Conservation (phyloP, 2,113 vertebrate genomes). For the Ictalurus punctatus region DNA sequence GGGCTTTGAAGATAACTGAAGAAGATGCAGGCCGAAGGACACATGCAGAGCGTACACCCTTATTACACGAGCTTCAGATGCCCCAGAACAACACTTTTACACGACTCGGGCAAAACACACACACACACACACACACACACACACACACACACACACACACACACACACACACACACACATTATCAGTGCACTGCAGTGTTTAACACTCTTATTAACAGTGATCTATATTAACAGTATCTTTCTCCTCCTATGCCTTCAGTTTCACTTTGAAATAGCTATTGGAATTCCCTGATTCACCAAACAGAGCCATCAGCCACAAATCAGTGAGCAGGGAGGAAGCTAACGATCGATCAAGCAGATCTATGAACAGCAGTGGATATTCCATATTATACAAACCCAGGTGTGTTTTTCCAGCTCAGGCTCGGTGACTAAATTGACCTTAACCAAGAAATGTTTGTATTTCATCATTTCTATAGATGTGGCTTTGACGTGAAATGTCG, state of each 20-base stretch:
- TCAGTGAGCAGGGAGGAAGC: constrained; percentile 47
- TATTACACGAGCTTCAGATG: constrained; percentile 18
- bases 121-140: too few relatives aligned
- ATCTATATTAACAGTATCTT: constrained; percentile 11
- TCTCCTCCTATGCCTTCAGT: not conserved
- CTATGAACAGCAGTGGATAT: constrained; percentile 57
- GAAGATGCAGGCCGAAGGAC: constrained; percentile 22
- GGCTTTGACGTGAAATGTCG: not conserved
- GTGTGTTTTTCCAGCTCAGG: constrained; percentile 32
- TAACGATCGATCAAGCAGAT: constrained; percentile 55
- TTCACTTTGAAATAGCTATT: constrained; percentile 40
- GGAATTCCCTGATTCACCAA: constrained; percentile 54
- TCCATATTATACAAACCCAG: constrained; percentile 51
- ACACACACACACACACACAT: not conserved
- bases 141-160: too few relatives aligned
- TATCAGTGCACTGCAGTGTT: not conserved
- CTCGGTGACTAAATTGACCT: constrained; percentile 21
- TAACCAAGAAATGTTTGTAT: constrained; percentile 5
- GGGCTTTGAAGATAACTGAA: constrained; percentile 41
- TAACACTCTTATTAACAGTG: constrained; percentile 11
- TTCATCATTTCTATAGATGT: not conserved
- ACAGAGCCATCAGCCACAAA: constrained; percentile 58
- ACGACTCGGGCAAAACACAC: not conserved
- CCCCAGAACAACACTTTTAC: constrained; percentile 13
- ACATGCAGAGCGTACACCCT: constrained; percentile 20